Percentiles rank a stretch among this genome's conserved stretches.
These are phyloP conservation scores for Mus spretus DNA, from an alignment of 2,797 vertebrate genomes.

Conservation along the genomic window DNA sequence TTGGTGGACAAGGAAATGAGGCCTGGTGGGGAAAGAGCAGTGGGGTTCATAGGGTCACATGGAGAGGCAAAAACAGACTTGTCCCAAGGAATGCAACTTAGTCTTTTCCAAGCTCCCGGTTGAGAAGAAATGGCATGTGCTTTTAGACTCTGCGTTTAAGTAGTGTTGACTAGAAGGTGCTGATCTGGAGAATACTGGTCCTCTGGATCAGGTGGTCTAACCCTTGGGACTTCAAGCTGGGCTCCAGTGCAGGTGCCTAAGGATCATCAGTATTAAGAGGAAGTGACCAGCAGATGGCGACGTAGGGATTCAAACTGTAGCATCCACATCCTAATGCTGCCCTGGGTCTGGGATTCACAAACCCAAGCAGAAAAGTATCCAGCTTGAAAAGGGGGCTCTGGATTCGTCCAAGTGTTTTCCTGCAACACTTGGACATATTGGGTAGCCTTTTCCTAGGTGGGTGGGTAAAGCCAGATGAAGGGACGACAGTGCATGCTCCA, in stretches of 20 bases:
- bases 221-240: rapidly evolving
- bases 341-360: not conserved
- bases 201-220: not conserved
- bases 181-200: not conserved
- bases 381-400: not conserved
- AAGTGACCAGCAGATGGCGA: slow-evolving; percentile 81
- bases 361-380: not conserved
- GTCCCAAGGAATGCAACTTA: not conserved
- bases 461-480: not conserved
- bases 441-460: not conserved
- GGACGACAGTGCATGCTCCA: not conserved
- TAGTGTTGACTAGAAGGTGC: rapidly evolving
- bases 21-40: rapidly evolving
- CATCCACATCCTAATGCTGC: rapidly evolving
- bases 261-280: slow-evolving; percentile 5
- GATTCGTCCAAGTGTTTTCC: too few species aligned
- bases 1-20: not conserved
- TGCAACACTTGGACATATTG: not conserved
- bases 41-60: rapidly evolving
- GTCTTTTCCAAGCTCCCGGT: not conserved
- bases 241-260: rapidly evolving
- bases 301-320: slow-evolving; percentile 79
- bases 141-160: not conserved
- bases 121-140: not conserved
- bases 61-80: not conserved